Base-by-base conservation (phyloP, 2,113 vertebrate species). In the Emydura subglobosa region DNA sequence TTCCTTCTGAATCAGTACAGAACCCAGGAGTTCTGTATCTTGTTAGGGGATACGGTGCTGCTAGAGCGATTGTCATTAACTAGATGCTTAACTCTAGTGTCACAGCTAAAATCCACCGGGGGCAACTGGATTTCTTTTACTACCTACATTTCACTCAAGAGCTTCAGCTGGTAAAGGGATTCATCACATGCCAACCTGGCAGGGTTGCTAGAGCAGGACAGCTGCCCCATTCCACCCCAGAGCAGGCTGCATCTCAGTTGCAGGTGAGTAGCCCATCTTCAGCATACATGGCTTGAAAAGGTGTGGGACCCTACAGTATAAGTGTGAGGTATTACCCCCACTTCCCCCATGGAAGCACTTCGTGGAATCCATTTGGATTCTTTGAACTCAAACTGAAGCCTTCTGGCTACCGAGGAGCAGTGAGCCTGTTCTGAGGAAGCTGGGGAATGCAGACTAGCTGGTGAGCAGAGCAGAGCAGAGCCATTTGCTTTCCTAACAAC, bases 331-430 rank as follows among this genome's bases (percentile, higher is more conserved):
- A 83, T 81, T 89, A 94, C 84, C 88, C 92, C 29, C 42, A 16
- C 61, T 86, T 92, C 72, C 89, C 92, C 95, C 90, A 79, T 85
- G 93, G 90, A 95, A 95, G 86, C 92, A 85, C 87, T 96, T 91
- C 59, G 79, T 86, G 82, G 89, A 95, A 93, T 96, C 92, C 96
- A 86, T 96, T 94, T 94, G 91, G 85, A 91, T 94, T 94, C 95
- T 90, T 96, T 95, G 76, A 92, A 68, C 87, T 92, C 85, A 93
- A 92, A 95, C 81, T 92, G 94, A 97, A 97, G 95, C 94, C 88
- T 93, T 94, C 94, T 94, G 92, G 93, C 93, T 93, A 82, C 10
- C 13, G 88, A 94, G 14, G 55, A 96, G 50, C 85, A 61, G 88
- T 93, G 91, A 97, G 96, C 81, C 89, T 96, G 86, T 92, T 94